Base-by-base conservation (phyloP, 2,113 vertebrate genomes). In the Melanerpes aurifrons region DNA sequence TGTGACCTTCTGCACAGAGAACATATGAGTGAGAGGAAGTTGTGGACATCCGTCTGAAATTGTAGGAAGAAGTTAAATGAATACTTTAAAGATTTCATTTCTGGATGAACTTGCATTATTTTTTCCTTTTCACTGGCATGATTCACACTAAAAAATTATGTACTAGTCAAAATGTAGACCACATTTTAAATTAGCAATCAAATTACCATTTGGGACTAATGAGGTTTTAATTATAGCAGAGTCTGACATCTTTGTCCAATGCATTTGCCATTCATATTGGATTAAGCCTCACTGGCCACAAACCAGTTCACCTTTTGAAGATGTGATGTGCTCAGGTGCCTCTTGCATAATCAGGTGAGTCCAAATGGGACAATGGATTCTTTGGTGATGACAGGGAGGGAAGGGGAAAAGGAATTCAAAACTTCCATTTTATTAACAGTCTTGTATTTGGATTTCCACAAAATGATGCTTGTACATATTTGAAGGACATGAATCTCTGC, bases 111-210 rank as follows among this genome's bases (percentile, higher is more conserved):
- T 63, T 66, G 7, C 21, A 5, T 43, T 70, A 31, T 22, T 76
- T 92, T 88, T 79, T 56, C 24, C 57, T 62, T 84, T 35, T 84
- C 21, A 12, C 10, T 32, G 4, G 67, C 35, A 35, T 24, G 26
- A 43, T 47, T 82, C 31, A 43, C 1, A 0, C 31, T 90, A 61
- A 88, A 86, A 75, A 74, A 32, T 70, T 22, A 40, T 2, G 0
- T 70, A 35, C 76, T 50, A 64, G 15, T 85, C 19, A 40, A 86
- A 89, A 85, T 43, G 9, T 56, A 73, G 57, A 67, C 43, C 68
- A 63, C 59, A 92, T 70, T 57, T 31, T 18, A 77, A 67, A 92
- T 92, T 80, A 86, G 81, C 82, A 87, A 94, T 82, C 45, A 91
- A 71, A n/a, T 0, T 0, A 72, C 20, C 17, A 3, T 61, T 95